Evolutionary conservation across 2,888 invertebrate species (phyloP), one percentile per base, ranked within the genome.

Genomic region (Parapristionchus giblindavisi): DNA sequence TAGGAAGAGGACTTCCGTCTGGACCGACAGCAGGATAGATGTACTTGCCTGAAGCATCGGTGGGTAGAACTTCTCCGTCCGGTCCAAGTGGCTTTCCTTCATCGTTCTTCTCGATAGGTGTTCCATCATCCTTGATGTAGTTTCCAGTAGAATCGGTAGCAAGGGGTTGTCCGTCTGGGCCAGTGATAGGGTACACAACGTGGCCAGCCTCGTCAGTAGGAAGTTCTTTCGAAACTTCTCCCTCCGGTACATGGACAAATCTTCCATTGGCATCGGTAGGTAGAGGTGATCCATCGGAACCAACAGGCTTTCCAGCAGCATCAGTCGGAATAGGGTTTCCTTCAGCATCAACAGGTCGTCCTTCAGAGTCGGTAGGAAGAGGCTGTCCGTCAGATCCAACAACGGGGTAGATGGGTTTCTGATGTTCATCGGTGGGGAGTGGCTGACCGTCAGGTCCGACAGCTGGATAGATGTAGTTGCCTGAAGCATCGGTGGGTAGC

Each of bases 1-100:
- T 77, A 27, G 77, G 71, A 14, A 72, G 40, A 29, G 58, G 73
- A 40, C 75, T 75, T n/a, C 78, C 78, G 51, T 77, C 78, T 24
- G 77, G 75, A 48, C 78, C 80, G 65, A 80, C 78, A 48, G 78
- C 85, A 32, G 77, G 77, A 70, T 79, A 81, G 70, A 80, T 77
- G 56, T 76, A 77, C 32, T 80, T 78, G 40, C 82, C 81, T 58
- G 75, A 65, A 24, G 43, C 70, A 58, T 83, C 81, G 14, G 79
- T 81, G 52, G 78, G 76, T 24, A 80, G 66, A 3, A 72, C 36
- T 29, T 24, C 38, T 54, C 75, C 78, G n/a, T 77, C 82, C 27
- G 77, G 48, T 43, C 75, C 75, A 34, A 77, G 48, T 8, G 68
- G 72, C 52, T 71, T 76, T 54, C 81, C 81, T 27, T 76, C 74